A percentile compares a stretch with the other conserved stretches of the same genome.
phyloP scores from a whole-genome alignment of 2,113 vertebrate species.

The Cyphomyrus discorhynchus region DNA sequence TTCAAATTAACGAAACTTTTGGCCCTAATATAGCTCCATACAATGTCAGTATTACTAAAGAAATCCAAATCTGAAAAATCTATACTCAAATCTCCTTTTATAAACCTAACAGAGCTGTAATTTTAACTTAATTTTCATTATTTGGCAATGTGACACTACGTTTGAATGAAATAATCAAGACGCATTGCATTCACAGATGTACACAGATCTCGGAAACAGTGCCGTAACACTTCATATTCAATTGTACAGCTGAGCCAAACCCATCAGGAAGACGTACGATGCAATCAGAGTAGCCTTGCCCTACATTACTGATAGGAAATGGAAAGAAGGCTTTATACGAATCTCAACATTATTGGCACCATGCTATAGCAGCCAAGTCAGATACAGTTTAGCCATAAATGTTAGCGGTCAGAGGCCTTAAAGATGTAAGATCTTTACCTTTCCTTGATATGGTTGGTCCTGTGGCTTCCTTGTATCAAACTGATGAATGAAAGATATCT shows the following conservation, averaged over 20 bases:
- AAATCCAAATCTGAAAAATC: background rate
- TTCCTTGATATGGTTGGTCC: conserved; percentile 40
- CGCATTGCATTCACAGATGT: background rate
- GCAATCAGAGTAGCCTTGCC: background rate
- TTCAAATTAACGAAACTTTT: no score
- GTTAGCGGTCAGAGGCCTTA: background rate
- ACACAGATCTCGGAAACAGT: background rate
- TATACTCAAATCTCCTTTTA: background rate
- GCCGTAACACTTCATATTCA: background rate
- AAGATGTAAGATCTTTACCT: conserved; percentile 50
- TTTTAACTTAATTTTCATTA: background rate
- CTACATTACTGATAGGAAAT: background rate
- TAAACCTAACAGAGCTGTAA: background rate
- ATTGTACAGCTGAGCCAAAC: background rate
- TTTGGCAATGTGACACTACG: background rate
- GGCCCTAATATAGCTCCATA: no score
- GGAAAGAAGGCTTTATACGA: background rate
- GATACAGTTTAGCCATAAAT: background rate
- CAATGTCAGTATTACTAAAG: background rate
- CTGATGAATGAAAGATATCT: conserved; percentile 39
- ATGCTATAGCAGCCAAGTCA: background rate
- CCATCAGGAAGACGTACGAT: background rate
- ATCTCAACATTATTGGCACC: background rate
- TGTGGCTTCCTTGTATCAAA: conserved; percentile 46
- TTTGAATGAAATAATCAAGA: background rate